Base-by-base conservation (phyloP, 2,888 invertebrate genomes). In the Enchytraeus crypticus region DNA sequence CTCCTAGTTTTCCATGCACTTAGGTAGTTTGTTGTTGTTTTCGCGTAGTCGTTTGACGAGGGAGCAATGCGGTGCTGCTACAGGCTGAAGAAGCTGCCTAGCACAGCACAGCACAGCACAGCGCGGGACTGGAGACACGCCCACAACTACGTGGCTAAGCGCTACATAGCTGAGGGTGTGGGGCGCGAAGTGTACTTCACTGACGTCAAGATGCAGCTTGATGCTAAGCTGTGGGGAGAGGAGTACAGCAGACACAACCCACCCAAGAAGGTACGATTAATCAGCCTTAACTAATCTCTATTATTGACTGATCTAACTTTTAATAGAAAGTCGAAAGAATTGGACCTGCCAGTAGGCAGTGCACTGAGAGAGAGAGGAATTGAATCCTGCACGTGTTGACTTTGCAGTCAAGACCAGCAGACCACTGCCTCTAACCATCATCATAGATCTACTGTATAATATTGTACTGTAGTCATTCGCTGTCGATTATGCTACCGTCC, bases 171-270 rank as follows among this genome's bases (percentile, higher is more conserved):
- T 55, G 69, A 74, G 32, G 43, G 32, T 32, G 82, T 82, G 8
- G 79, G 80, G 45, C 69, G 81, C 26, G 72, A 79, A 21, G 81
- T 81, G 2, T 82, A 83, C 69, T 83, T 83, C 73, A 82, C 83
- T 63, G 84, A 84, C 72, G 83, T 84, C 34, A 78, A 78, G 61
- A 76, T 84, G n/a, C 84, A 84, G 74, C 83, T 83, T 83, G 83
- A 84, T 72, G 83, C 83, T 32, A 84, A 84, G 70, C 73, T 84
- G 49, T 84, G 84, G 84, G 83, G 82, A 11, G 83, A 83, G 70
- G 83, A 84, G 69, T 84, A 78, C 75, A 83, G 83, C 70, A 71
- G 83, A 49, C 83, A 83, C 68, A 82, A 83, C 70, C 84, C 84
- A 46, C 84, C 84, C 5, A 84, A 84, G 71, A 83, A 84, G 76